Evolutionary conservation across 2,113 vertebrate species (phyloP).

Genomic region (Sigmodon hispidus): DNA sequence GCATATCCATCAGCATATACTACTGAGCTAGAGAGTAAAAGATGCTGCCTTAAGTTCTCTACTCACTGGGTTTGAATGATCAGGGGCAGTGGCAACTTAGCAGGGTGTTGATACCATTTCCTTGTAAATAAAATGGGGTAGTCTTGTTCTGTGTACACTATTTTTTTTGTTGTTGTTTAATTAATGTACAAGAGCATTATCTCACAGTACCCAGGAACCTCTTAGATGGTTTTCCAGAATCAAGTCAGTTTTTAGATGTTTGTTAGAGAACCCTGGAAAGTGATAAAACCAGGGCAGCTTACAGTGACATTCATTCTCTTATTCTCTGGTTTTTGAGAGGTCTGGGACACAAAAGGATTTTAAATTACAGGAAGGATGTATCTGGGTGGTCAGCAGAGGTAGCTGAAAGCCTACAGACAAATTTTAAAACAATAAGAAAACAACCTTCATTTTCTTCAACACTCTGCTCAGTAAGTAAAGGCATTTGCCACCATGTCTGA

Average conservation of each 20-base stretch:
- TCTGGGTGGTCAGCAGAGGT: background rate
- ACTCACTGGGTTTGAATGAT: too few relatives aligned
- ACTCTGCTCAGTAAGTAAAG: background rate
- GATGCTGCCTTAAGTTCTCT: background rate
- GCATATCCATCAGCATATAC: rapidly evolving
- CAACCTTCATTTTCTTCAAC: background rate
- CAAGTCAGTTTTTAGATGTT: background rate
- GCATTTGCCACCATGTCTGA: background rate
- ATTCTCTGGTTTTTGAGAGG: background rate
- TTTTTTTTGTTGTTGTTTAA: background rate
- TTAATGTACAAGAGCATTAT: too few relatives aligned
- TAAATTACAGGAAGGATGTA: background rate
- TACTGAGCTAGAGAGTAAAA: background rate
- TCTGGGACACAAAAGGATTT: background rate
- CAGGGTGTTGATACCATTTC: too few relatives aligned
- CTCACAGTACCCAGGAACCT: background rate
- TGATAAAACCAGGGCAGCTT: background rate
- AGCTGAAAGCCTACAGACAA: background rate
- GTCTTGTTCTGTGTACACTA: background rate
- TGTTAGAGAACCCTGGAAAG: background rate
- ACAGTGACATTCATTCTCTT: background rate
- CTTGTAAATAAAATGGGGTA: background rate
- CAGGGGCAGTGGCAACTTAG: background rate
- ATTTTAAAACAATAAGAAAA: background rate
- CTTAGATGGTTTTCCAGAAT: constrained; percentile 12